Evolutionary conservation across 2,113 vertebrate genomes (phyloP), one percentile per base, ranked within the genome.

Genomic region (Paradoxurus hermaphroditus): DNA sequence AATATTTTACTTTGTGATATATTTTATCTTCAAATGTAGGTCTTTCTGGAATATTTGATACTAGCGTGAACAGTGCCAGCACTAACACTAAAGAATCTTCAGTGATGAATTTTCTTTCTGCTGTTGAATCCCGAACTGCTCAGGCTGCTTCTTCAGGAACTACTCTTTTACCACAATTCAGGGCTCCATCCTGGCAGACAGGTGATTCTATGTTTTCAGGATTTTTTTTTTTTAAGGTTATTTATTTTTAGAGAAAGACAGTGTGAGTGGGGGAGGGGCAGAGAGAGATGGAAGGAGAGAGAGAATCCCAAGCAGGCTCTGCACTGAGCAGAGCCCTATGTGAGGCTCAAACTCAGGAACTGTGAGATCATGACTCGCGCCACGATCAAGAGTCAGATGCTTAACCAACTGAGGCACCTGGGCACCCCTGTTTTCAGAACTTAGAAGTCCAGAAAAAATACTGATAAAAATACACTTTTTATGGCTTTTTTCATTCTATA

Each of bases 21-120:
- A 46, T 95, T 63, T 95, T 97, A 13, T 98, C 49, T 70, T 88
- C 92, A n/a, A 67, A 62, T 97, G 23, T 98, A 99, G 99, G 98
- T 98, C 98, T 99, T 97, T 99, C 99, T 98, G 99, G 99, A 98
- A 98, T 99, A 86, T 99, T 99, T 98, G 99, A 99, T 98, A 98
- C 98, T 89, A 98, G 98, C 98, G 98, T 99, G 95, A 99, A 99
- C 97, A 98, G 97, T 98, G 98, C 99, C 95, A 99, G 98, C 98
- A 98, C 98, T 97, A 99, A 99, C 99, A 99, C 99, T 99, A 99
- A 99, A 98, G 99, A 99, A 98, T 99, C 99, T 95, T 99, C 99
- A 92, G 99, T 99, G 98, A 99, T 99, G 99, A 99, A 99, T 98
- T 99, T 99, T 99, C 99, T 99, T 86, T 99, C 99, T 98, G 98